Percentiles rank a stretch among this genome's conserved stretches.
These are phyloP conservation scores for Tethya wilhelma DNA, from an alignment of 37 sponge, comb jelly and placozoan genomes.

Conservation along the genomic window DNA sequence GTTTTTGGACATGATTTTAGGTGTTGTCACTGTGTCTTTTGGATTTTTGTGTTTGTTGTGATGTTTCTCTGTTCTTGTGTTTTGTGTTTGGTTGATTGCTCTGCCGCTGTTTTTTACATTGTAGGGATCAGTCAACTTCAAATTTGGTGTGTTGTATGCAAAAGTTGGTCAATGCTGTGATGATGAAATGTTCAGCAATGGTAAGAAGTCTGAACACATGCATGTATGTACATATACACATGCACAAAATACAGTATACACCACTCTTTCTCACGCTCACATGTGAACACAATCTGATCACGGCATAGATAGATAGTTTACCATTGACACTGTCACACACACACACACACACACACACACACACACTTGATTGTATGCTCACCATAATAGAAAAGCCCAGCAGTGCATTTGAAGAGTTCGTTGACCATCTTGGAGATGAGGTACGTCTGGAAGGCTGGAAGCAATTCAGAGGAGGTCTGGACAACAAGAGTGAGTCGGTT, in stretches of 20 bases:
- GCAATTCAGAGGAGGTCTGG: conserved; percentile 82
- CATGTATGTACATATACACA: too few species aligned
- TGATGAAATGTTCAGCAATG: conserved; percentile 86
- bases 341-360: too few species aligned
- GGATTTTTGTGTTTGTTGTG: too few species aligned
- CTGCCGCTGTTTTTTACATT: background rate
- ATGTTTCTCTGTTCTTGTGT: background rate
- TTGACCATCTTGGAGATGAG: conserved; percentile 50
- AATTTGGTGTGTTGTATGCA: conserved; percentile 95
- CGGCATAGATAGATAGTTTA: background rate
- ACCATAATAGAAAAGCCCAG: conserved; percentile 16
- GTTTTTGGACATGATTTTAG: too few species aligned
- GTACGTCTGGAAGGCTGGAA: conserved; percentile 65
- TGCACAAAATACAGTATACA: too few species aligned
- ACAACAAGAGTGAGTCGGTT: conserved; percentile 62
- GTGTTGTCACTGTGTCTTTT: too few species aligned
- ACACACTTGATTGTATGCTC: too few species aligned
- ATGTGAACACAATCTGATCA: background rate
- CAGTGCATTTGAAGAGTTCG: background rate
- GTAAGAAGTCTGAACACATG: conserved; percentile 38
- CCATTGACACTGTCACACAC: background rate
- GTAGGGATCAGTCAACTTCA: conserved; percentile 90
- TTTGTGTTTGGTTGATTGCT: background rate
- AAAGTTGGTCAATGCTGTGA: conserved; percentile 79
- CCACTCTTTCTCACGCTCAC: too few species aligned